Conservation (phyloP, 2,113 vertebrate genomes). For the Balaenoptera acutorostrata region DNA sequence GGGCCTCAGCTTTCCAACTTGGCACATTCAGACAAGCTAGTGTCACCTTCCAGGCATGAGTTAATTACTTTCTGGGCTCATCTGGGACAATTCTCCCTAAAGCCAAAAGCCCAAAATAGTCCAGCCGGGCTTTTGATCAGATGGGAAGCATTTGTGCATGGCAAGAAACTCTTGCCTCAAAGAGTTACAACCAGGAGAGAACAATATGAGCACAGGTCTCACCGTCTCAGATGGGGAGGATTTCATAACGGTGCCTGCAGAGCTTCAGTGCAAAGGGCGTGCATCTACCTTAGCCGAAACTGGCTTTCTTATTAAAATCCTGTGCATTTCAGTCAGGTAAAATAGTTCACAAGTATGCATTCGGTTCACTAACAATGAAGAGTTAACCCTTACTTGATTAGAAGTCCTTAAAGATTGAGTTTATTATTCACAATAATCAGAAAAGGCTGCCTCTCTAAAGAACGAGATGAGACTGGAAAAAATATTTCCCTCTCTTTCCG, state of each 20-base stretch:
- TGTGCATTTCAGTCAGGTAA: background rate
- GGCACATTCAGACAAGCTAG: constrained; percentile 67
- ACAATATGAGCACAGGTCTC: background rate
- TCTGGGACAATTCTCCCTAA: constrained; percentile 60
- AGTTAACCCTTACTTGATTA: background rate
- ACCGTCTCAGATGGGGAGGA: background rate
- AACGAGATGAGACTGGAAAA: background rate
- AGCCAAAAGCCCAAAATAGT: constrained; percentile 65
- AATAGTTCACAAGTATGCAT: background rate
- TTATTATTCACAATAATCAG: background rate
- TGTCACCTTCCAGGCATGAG: constrained; percentile 62
- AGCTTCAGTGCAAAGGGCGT: background rate
- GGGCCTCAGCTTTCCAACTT: constrained; percentile 58
- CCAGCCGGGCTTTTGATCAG: constrained; percentile 43
- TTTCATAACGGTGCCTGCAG: background rate
- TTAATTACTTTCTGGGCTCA: constrained; percentile 65
- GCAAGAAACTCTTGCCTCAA: constrained; percentile 44
- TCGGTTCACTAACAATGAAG: background rate
- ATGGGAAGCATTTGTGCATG: constrained; percentile 45
- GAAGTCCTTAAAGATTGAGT: background rate
- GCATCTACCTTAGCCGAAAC: background rate
- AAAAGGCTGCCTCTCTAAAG: background rate
- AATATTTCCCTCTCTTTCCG: background rate
- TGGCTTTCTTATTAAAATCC: background rate
- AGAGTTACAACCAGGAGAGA: constrained; percentile 44